phyloP scores from a whole-genome alignment of 2,888 invertebrate genomes.

The Hyppa rectilinea region DNA sequence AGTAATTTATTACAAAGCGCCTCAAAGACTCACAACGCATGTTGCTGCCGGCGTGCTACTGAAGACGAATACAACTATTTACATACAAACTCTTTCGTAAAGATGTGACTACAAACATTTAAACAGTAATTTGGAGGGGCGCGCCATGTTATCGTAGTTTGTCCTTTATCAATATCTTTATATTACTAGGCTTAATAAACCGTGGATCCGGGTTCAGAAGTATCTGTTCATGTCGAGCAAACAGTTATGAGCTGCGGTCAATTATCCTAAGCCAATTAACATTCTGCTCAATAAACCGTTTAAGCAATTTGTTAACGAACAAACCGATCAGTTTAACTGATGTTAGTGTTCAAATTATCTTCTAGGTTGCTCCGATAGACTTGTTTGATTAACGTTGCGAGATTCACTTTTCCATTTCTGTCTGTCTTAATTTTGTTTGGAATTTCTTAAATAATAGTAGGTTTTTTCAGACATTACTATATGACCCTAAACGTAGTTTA shows the following conservation, averaged over 20 bases:
- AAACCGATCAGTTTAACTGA: slow-evolving; percentile 10
- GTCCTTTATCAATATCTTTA: no score
- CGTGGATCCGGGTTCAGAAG: slow-evolving; percentile 35
- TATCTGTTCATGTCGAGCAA: slow-evolving; percentile 18
- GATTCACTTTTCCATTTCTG: not conserved
- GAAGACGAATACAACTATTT: no score
- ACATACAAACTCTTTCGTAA: no score
- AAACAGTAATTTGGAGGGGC: no score
- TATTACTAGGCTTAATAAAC: not conserved
- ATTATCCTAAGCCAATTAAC: slow-evolving; percentile 47
- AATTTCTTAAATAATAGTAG: no score
- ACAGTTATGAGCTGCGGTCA: slow-evolving; percentile 19
- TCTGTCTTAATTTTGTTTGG: not conserved
- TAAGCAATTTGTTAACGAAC: slow-evolving; percentile 54
- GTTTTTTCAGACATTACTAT: not conserved
- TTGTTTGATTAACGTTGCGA: not conserved
- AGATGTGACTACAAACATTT: no score
- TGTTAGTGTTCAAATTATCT: slow-evolving; percentile 31
- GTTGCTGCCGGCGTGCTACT: no score
- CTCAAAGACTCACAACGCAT: no score
- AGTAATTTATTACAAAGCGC: no score
- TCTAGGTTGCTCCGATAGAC: not conserved
- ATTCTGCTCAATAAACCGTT: slow-evolving; percentile 41
- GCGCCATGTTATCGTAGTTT: no score
- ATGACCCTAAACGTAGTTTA: no score